Percentiles rank a stretch among this genome's conserved stretches.
Evolutionary conservation across 1,140 invertebrate genomes (phyloP).

Genomic region (Popillia japonica): DNA sequence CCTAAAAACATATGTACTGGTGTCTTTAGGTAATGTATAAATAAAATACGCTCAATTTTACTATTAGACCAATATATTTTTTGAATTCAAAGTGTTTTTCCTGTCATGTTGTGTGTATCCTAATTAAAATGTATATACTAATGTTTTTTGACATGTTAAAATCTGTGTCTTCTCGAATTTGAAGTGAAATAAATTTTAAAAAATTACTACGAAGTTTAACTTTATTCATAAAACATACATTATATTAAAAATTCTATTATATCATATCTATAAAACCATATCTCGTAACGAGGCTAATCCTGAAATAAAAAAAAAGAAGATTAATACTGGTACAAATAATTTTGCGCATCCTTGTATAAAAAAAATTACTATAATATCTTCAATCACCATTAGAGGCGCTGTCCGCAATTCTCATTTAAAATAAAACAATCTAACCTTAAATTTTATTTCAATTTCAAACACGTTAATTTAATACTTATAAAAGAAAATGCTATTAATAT

Average conservation of each 20-base stretch:
- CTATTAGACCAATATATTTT: conserved; percentile 15
- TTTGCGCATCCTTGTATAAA: background rate
- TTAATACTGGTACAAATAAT: background rate
- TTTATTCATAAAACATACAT: too few relatives aligned
- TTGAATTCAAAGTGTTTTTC: background rate
- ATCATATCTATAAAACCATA: background rate
- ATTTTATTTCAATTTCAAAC: background rate
- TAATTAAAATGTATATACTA: too few relatives aligned
- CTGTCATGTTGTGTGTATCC: background rate
- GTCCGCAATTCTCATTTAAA: too few relatives aligned
- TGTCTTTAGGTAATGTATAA: background rate
- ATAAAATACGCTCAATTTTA: conserved; percentile 9
- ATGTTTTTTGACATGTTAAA: too few relatives aligned
- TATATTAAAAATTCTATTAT: background rate
- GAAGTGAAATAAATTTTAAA: background rate
- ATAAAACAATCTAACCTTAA: background rate
- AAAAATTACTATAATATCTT: background rate
- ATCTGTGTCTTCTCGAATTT: background rate
- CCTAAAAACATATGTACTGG: background rate
- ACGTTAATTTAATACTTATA: background rate
- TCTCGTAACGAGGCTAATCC: background rate
- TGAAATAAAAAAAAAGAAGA: background rate
- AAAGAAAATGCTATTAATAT: background rate
- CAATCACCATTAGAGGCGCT: background rate
- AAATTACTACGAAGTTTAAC: background rate